Percentiles rank a stretch among this genome's conserved stretches.
Evolutionary conservation across 2,797 vertebrate genomes (phyloP).

Genomic region (Sternarchorhynchus goeldii): DNA sequence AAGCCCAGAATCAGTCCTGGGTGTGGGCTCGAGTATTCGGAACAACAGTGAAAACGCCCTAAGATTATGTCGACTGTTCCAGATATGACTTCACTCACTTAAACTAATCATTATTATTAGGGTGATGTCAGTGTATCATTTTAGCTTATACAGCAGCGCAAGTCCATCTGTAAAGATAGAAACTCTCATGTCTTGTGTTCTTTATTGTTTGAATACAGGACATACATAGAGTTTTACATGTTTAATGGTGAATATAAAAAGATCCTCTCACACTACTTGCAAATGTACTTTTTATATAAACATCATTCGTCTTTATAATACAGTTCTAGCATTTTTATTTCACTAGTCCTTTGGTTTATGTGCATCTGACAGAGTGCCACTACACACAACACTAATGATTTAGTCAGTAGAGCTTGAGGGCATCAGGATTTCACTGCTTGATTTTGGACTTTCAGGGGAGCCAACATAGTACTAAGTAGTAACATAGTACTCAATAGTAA

Average conservation of each 20-base stretch:
- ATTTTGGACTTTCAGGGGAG: not conserved
- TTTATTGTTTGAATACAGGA: not conserved
- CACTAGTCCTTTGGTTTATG: not conserved
- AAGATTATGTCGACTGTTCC: not conserved
- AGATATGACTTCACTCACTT: slow-evolving; percentile 8
- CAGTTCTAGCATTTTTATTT: not conserved
- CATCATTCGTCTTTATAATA: not conserved
- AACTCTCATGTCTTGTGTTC: not conserved
- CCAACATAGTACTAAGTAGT: slow-evolving; percentile 18
- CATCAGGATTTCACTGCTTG: not conserved
- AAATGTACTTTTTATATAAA: not conserved
- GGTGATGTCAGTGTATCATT: not conserved
- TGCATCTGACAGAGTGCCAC: not conserved
- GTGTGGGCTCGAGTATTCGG: too few relatives aligned
- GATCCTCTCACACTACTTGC: not conserved
- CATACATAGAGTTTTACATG: not conserved
- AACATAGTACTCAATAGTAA: slow-evolving; percentile 16
- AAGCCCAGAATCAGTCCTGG: too few relatives aligned
- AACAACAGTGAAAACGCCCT: too few relatives aligned
- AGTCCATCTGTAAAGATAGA: not conserved
- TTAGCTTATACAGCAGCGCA: not conserved
- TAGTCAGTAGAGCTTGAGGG: not conserved
- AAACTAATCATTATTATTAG: not conserved
- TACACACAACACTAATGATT: not conserved
- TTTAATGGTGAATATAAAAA: slow-evolving; percentile 6